Percentiles rank a stretch among this genome's conserved stretches.
Evolutionary conservation across 2,888 invertebrate genomes (phyloP).

Genomic region (Latheticus oryzae): DNA sequence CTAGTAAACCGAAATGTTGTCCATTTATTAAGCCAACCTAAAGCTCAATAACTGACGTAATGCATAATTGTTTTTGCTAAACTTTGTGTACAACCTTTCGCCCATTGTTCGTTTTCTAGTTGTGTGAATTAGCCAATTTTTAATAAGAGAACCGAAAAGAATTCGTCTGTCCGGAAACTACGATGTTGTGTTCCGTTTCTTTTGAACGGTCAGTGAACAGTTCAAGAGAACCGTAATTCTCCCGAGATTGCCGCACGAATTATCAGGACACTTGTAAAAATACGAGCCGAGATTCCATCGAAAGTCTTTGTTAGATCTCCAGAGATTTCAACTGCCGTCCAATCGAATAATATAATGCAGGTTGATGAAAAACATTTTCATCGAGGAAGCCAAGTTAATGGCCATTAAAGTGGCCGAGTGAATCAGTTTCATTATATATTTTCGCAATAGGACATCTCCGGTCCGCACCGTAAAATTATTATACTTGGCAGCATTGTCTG

Average conservation of each 20-base stretch:
- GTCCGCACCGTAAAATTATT: constrained; percentile 50
- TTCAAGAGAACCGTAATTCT: constrained; percentile 49
- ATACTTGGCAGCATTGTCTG: constrained; percentile 46
- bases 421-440: constrained; percentile 43
- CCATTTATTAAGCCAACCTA: constrained; percentile 1
- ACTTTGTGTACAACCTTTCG: too few species aligned
- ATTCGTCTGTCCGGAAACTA: constrained; percentile 24
- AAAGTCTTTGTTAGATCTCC: constrained; percentile 48
- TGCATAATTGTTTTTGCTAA: too few species aligned
- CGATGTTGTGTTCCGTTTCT: constrained; percentile 31
- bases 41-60: too few species aligned
- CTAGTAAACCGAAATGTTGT: constrained; percentile 11
- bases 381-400: constrained; percentile 2
- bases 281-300: constrained; percentile 50
- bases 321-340: constrained; percentile 37
- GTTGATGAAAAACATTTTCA: constrained; percentile 25
- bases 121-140: neutral
- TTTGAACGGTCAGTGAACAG: constrained; percentile 37
- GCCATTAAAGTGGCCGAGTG: constrained; percentile 9
- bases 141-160: constrained; percentile 6
- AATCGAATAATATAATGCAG: constrained; percentile 34
- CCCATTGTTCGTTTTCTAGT: too few species aligned
- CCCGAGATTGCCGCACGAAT: constrained; percentile 48
- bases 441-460: constrained; percentile 45
- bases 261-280: constrained; percentile 53